These are phyloP conservation scores for Rhinopomastus cyanomelas DNA, from an alignment of 2,113 vertebrate genomes.

Conservation along the genomic window DNA sequence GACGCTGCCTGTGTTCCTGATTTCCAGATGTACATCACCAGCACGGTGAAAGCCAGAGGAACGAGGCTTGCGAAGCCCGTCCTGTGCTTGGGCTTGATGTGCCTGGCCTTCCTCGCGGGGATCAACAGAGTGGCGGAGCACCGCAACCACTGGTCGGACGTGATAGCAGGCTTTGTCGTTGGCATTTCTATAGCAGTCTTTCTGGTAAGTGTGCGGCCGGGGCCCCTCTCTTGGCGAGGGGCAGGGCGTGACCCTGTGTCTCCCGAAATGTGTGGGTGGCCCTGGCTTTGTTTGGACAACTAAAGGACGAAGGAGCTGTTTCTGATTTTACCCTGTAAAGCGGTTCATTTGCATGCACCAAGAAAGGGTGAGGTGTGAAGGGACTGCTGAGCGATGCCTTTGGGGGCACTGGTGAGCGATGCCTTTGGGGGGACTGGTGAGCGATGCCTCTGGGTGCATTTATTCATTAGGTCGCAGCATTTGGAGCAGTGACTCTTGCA, in stretches of 20 bases:
- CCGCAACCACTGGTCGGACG: slow-evolving; percentile 98
- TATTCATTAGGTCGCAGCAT: neutral
- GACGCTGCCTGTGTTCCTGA: no score
- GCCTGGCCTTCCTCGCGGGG: slow-evolving; percentile 94
- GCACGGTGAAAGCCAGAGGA: slow-evolving; percentile 92
- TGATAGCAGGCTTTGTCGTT: slow-evolving; percentile 95
- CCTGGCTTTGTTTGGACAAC: neutral
- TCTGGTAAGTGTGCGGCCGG: slow-evolving; percentile 82
- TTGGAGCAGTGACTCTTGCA: neutral
- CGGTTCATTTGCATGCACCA: neutral
- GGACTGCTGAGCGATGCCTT: neutral
- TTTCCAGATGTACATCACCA: slow-evolving; percentile 96
- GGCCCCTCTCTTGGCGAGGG: neutral
- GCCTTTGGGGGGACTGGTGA: neutral
- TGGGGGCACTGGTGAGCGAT: neutral
- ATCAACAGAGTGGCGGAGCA: slow-evolving; percentile 98
- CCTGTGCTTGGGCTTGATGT: slow-evolving; percentile 90
- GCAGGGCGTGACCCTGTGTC: neutral
- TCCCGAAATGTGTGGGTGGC: neutral
- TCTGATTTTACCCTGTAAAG: neutral
- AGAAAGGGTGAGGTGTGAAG: neutral
- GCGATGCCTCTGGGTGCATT: neutral
- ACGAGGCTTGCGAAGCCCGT: slow-evolving; percentile 95
- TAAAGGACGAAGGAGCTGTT: neutral
- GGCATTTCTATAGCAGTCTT: slow-evolving; percentile 93